Evolutionary conservation across 1,140 invertebrate genomes (phyloP).

Genomic region (Sitobion miscanthi): DNA sequence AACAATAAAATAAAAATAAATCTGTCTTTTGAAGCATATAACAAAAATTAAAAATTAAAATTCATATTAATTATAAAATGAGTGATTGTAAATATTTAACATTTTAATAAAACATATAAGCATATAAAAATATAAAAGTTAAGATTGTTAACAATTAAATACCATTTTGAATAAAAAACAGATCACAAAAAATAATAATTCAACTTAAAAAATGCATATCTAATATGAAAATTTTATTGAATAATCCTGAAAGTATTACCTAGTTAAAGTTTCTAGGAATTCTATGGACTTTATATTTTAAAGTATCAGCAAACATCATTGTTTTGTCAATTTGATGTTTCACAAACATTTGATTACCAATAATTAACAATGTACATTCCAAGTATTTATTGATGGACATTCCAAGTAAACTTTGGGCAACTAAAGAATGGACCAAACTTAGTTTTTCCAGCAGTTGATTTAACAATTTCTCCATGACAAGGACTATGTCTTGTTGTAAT

Average conservation of each 20-base stretch:
- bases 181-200: neutral
- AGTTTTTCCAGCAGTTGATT: neutral
- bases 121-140: neutral
- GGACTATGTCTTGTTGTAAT: constrained; percentile 32
- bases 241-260: neutral
- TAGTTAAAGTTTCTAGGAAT: neutral
- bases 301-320: neutral
- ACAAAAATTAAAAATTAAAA: neutral
- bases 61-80: neutral
- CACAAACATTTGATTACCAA: neutral
- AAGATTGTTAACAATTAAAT: neutral
- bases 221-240: neutral
- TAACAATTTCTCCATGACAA: constrained; percentile 19
- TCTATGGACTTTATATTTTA: constrained; percentile 13
- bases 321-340: neutral
- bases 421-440: neutral
- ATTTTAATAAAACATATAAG: neutral
- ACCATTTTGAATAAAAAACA: neutral
- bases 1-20: neutral
- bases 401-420: neutral
- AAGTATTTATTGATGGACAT: constrained; percentile 18
- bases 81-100: neutral
- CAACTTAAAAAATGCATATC: neutral
- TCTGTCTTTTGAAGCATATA: neutral
- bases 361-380: constrained; percentile 23